phyloP scores from a whole-genome alignment of 2,113 vertebrate genomes.

The Misgurnus anguillicaudatus region DNA sequence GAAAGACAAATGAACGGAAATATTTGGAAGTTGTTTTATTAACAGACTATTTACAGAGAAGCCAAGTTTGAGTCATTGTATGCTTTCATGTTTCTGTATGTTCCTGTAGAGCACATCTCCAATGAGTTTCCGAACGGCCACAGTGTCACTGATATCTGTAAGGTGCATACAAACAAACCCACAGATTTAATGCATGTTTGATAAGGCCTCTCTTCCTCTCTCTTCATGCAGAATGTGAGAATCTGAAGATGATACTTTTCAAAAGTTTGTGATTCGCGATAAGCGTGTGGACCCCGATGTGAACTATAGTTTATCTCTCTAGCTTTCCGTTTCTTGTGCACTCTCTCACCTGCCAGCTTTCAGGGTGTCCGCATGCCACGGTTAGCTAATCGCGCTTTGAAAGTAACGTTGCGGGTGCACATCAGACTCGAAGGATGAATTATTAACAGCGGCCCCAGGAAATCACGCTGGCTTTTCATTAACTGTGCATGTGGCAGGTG shows the following conservation, averaged over 20 bases:
- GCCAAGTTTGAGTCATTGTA: slow-evolving; percentile 28
- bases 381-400: slow-evolving; percentile 51
- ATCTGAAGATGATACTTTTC: neutral
- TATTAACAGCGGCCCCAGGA: slow-evolving; percentile 58
- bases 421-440: slow-evolving; percentile 58
- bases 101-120: slow-evolving; percentile 80
- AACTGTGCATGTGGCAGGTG: slow-evolving; percentile 28
- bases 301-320: neutral
- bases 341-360: slow-evolving; percentile 25
- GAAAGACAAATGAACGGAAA: neutral
- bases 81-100: slow-evolving; percentile 3
- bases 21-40: slow-evolving; percentile 28
- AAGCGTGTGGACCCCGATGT: neutral
- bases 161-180: neutral
- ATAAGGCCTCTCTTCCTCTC: neutral
- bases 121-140: slow-evolving; percentile 77
- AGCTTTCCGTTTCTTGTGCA: neutral
- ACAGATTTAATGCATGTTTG: neutral
- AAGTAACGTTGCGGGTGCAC: slow-evolving; percentile 45
- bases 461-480: slow-evolving; percentile 42
- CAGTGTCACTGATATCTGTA: slow-evolving; percentile 76
- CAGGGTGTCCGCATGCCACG: slow-evolving; percentile 47
- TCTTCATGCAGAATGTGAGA: neutral
- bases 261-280: neutral
- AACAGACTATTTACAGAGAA: slow-evolving; percentile 24